phyloP scores from a whole-genome alignment of 2,797 vertebrate species.

The Crossoptilon crossoptilon region DNA sequence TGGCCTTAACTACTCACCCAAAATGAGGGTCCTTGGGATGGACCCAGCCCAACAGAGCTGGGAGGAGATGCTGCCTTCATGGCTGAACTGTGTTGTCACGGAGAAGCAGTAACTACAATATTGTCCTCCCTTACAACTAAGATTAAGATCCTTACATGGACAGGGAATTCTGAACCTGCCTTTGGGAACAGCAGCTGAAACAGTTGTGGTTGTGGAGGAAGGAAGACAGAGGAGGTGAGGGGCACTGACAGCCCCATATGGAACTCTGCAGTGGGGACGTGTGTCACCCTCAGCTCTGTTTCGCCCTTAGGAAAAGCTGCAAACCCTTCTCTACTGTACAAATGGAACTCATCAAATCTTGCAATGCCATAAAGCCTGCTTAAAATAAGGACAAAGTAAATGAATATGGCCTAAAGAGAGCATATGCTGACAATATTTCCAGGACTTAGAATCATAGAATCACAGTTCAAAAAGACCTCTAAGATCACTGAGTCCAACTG shows the following conservation, averaged over 20 bases:
- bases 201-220: too few relatives aligned
- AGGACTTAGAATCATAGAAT: not conserved
- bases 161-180: not conserved
- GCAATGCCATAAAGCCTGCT: rapidly evolving
- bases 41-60: rapidly evolving
- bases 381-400: not conserved
- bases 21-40: not conserved
- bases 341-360: not conserved
- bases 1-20: not conserved
- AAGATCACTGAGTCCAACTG: too few relatives aligned
- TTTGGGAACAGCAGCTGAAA: not conserved
- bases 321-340: not conserved
- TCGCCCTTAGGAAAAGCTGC: not conserved
- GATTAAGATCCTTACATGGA: not conserved
- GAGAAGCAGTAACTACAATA: not conserved
- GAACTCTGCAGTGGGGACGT: not conserved
- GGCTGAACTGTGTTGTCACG: not conserved
- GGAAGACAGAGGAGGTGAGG: not conserved
- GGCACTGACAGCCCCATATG: not conserved
- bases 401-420: not conserved
- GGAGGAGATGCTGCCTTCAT: not conserved
- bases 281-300: not conserved
- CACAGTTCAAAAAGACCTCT: too few relatives aligned
- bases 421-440: not conserved
- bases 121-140: not conserved